These are phyloP conservation scores for Aurelia aurita DNA, from an alignment of 30 jellyfish, hydroid and myxozoan species.

Conservation along the genomic window DNA sequence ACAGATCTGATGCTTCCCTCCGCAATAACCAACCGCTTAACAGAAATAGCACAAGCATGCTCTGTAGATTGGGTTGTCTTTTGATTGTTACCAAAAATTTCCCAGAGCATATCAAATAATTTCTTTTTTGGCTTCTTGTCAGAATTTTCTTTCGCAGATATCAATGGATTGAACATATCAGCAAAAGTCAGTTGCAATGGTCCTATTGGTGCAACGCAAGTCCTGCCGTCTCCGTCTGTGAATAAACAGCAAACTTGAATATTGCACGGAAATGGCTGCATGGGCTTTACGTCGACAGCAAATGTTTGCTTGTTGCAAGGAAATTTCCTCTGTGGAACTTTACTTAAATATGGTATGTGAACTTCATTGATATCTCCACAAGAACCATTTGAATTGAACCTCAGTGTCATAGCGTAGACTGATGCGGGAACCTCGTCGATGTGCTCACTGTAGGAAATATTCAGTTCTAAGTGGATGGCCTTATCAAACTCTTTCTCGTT, in stretches of 20 bases:
- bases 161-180: conserved; percentile 58
- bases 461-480: conserved; percentile 18
- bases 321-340: neutral
- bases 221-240: conserved; percentile 39
- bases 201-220: conserved; percentile 52
- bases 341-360: conserved; percentile 15
- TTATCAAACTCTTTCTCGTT: conserved; percentile 28
- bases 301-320: neutral
- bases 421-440: neutral
- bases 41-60: conserved; percentile 29
- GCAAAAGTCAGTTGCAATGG: conserved; percentile 25
- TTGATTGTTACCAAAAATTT: conserved; percentile 12
- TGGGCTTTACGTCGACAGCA: conserved; percentile 23
- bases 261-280: conserved; percentile 19
- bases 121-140: neutral
- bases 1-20: conserved; percentile 1
- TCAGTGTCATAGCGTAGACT: conserved; percentile 52
- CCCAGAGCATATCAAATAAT: conserved; percentile 50
- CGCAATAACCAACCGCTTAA: conserved; percentile 25
- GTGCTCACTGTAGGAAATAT: neutral
- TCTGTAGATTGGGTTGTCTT: conserved; percentile 2
- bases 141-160: neutral
- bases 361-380: conserved; percentile 31
- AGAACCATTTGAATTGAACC: conserved; percentile 29
- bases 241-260: conserved; percentile 34